Conservation (phyloP, 1,140 invertebrate species). For the Cyrtorhinus lividipennis region DNA sequence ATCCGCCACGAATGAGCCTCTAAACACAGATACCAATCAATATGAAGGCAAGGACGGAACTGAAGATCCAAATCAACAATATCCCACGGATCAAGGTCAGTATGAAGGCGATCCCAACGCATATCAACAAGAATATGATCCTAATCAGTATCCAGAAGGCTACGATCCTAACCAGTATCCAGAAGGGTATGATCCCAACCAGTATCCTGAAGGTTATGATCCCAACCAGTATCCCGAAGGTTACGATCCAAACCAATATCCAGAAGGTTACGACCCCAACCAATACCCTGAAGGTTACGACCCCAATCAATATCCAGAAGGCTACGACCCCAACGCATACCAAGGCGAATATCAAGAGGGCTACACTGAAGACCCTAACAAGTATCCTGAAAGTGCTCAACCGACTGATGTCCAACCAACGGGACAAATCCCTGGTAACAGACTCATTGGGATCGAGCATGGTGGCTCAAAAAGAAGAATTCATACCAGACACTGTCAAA, state of each 20-base stretch:
- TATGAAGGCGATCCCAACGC: background rate
- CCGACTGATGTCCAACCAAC: background rate
- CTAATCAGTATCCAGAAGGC: background rate
- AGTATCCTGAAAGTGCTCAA: background rate
- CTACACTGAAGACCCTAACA: background rate
- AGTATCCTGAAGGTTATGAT: conserved; percentile 3
- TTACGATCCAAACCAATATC: background rate
- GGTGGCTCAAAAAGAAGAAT: conserved; percentile 12
- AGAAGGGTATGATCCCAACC: conserved; percentile 4
- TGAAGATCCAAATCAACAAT: background rate
- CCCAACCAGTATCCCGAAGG: conserved; percentile 9
- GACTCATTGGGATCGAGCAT: background rate
- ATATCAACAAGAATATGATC: background rate
- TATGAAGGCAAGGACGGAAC: background rate
- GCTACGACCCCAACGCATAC: background rate
- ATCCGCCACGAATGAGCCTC: background rate
- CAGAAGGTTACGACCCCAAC: conserved; percentile 6
- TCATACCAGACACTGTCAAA: conserved; percentile 1
- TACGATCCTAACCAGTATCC: conserved; percentile 7
- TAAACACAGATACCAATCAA: background rate
- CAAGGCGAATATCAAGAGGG: background rate
- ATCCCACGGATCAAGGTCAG: background rate
- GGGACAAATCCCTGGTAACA: background rate
- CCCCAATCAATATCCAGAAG: background rate
- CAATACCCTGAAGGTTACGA: conserved; percentile 9